These are phyloP conservation scores for Calidris pugnax DNA, from an alignment of 2,113 vertebrate species.

Conservation along the genomic window DNA sequence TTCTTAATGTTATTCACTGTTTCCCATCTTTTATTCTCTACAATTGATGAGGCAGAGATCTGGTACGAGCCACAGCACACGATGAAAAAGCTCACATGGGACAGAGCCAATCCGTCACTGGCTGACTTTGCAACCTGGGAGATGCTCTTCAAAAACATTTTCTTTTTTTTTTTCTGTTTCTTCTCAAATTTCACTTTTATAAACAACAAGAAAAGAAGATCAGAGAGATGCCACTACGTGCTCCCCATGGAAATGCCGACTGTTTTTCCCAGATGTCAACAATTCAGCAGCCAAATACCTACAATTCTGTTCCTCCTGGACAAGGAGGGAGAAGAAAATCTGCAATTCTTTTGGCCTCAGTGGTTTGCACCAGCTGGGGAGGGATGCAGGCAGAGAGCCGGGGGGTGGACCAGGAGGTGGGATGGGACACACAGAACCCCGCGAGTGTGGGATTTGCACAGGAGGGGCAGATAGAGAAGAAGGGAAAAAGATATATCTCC, in stretches of 20 bases:
- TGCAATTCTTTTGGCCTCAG: background rate
- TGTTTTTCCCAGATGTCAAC: background rate
- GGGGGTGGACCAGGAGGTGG: background rate
- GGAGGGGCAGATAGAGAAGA: background rate
- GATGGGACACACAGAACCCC: background rate
- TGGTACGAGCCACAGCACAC: background rate
- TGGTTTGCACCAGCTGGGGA: background rate
- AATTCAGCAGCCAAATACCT: background rate
- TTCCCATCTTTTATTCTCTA: background rate
- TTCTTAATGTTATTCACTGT: background rate
- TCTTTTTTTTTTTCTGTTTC: too few species aligned
- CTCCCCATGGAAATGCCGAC: background rate
- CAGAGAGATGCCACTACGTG: background rate
- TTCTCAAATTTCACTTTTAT: background rate
- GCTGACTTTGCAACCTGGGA: background rate
- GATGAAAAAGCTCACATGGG: background rate
- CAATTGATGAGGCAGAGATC: background rate
- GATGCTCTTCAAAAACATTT: background rate
- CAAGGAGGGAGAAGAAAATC: background rate
- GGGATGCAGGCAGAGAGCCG: fast-evolving
- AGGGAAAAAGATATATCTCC: background rate
- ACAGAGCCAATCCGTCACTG: background rate
- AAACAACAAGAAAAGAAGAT: background rate
- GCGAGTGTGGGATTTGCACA: too few species aligned
- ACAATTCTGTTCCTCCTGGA: background rate